Evolutionary conservation across 1,140 invertebrate genomes (phyloP), one percentile per base, ranked within the genome.

Genomic region (Rhysida immarginata): DNA sequence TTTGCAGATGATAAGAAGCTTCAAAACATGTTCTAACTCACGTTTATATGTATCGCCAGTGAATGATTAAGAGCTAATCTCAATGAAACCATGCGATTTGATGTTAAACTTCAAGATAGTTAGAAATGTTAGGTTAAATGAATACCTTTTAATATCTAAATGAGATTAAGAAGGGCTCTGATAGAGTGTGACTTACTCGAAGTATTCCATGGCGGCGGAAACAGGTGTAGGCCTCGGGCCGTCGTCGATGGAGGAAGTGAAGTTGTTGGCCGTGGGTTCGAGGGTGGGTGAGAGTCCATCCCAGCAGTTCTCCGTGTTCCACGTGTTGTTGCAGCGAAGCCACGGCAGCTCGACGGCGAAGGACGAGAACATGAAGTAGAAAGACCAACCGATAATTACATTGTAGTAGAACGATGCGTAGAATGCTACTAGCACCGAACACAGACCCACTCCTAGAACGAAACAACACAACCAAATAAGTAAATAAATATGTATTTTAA

Each of bases 361-460:
- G 55, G 72, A 75, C 35, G 65, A 61, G 58, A 71, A 70, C 55
- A 77, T 65, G 62, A 71, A 77, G 64, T 74, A 72, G 13, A 75
- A 63, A 1, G 75, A 69, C 74, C 74, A 76, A 25, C 71, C 69
- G 57, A 77, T 75, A 59, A 77, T 75, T 51, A 76, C 73, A 63
- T 76, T 77, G 64, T 77, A 77, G 63, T 77, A 77, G 55, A 76
- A 73, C 13, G 69, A 71, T 16, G 71, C 69, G 59, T 75, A 77
- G 63, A 76, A 77, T 24, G 75, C 73, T 29, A 79, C 76, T 35
- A 79, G 62, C 2, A 78, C 75, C 18, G 75, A 73, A 42, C 76
- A 75, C 68, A 74, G 77, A 2, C 77, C 77, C n/a, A 77, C 71
- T 35, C 77, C 76, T 77, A 51, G 24, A 26, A n/a, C 3, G 21